Evolutionary conservation across 2,113 vertebrate genomes (phyloP).

Genomic region (Phalacrocorax brasilianus): DNA sequence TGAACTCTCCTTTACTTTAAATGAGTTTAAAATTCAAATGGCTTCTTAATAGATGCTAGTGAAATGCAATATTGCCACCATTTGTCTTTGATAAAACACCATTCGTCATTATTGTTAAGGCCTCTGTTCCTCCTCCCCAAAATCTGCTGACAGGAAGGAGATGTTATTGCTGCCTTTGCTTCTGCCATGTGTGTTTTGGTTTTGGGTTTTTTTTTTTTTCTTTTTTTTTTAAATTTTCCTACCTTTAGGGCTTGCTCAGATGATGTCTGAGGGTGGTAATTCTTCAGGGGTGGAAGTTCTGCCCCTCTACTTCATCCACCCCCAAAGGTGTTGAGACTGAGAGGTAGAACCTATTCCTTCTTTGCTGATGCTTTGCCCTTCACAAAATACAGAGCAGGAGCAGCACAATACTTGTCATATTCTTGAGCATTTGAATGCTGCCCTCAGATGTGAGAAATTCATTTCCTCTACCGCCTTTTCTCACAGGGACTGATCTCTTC

Average conservation of each 20-base stretch:
- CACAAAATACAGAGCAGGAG: background rate
- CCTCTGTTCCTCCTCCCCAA: slow-evolving; percentile 12
- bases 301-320: background rate
- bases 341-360: background rate
- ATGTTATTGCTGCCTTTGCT: background rate
- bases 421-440: background rate
- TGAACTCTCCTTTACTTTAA: slow-evolving; percentile 35
- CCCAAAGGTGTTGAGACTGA: background rate
- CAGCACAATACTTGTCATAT: background rate
- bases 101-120: slow-evolving; percentile 23
- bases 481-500: background rate
- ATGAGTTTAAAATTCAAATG: slow-evolving; percentile 62
- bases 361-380: background rate
- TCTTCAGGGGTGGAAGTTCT: background rate
- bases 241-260: background rate
- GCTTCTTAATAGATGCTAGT: slow-evolving; percentile 40
- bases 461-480: background rate
- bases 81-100: slow-evolving; percentile 47
- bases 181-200: background rate
- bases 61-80: slow-evolving; percentile 37
- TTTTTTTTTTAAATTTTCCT: background rate
- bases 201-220: too few species aligned
- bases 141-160: slow-evolving; percentile 15
- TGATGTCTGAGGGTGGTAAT: background rate
- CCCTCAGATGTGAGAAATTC: background rate